A percentile compares a stretch with the other conserved stretches of the same genome.
Conservation (phyloP, 2,888 invertebrate genomes). For the Macaria notata region DNA sequence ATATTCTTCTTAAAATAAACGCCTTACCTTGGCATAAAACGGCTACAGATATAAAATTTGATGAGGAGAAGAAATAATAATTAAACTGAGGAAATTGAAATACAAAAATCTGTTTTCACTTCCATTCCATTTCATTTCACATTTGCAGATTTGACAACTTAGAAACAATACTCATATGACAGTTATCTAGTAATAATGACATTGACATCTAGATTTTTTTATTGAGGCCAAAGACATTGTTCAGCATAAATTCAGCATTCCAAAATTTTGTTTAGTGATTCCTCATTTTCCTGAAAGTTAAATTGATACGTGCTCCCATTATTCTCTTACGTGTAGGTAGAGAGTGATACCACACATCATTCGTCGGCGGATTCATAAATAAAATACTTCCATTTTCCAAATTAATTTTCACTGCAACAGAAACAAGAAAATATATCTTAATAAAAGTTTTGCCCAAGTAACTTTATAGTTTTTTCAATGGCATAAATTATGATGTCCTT, state of each 20-base stretch:
- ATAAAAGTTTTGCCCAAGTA: too few relatives aligned
- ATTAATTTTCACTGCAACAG: constrained; percentile 78
- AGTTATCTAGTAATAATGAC: constrained; percentile 6
- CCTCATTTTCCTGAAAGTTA: constrained; percentile 84
- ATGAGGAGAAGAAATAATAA: too few relatives aligned
- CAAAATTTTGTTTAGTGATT: neutral
- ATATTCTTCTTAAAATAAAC: too few relatives aligned
- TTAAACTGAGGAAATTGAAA: too few relatives aligned
- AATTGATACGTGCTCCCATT: constrained; percentile 82
- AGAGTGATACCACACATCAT: constrained; percentile 87
- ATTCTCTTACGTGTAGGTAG: constrained; percentile 83
- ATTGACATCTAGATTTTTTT: constrained; percentile 17
- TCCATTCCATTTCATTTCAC: too few relatives aligned
- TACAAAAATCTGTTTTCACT: too few relatives aligned
- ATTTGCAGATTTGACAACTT: too few relatives aligned
- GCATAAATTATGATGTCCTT: too few relatives aligned
- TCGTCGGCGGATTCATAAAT: constrained; percentile 88
- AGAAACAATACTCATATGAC: too few relatives aligned
- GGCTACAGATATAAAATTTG: too few relatives aligned
- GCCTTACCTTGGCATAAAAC: too few relatives aligned
- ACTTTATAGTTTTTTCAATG: too few relatives aligned
- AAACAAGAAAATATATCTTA: neutral
- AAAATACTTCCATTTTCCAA: constrained; percentile 86
- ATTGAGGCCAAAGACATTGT: neutral
- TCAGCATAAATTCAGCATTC: neutral